Evolutionary conservation across 1,140 invertebrate species (phyloP).

Genomic region (Drosophila busckii): DNA sequence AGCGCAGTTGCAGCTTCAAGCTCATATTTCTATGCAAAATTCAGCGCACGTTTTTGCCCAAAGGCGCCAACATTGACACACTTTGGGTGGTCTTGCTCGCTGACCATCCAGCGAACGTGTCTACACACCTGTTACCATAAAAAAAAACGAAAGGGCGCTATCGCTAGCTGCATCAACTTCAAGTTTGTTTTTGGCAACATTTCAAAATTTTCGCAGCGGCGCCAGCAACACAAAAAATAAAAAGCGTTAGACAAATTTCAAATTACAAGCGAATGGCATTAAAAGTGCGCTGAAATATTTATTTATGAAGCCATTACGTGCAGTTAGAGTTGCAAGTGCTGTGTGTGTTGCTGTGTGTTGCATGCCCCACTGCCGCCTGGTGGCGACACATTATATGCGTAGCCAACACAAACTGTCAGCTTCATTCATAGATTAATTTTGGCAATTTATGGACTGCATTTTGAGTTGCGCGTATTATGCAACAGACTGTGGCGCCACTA

Average conservation of each 20-base stretch:
- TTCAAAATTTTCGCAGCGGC: conserved; percentile 55
- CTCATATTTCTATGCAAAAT: not conserved
- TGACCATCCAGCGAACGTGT: conserved; percentile 66
- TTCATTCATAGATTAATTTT: conserved; percentile 73
- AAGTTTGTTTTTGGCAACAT: conserved; percentile 66
- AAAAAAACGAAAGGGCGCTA: conserved; percentile 43
- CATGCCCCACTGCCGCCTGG: too few species aligned
- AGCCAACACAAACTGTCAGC: conserved; percentile 48
- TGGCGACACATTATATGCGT: too few species aligned
- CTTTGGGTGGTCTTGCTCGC: conserved; percentile 70
- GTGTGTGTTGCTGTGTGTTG: not conserved
- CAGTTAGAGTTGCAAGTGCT: conserved; percentile 1
- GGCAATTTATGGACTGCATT: conserved; percentile 64
- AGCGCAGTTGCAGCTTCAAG: not conserved
- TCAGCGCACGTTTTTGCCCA: conserved; percentile 6
- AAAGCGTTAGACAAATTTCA: conserved; percentile 54
- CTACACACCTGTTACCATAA: conserved; percentile 49
- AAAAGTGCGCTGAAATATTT: conserved; percentile 66
- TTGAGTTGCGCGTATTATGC: conserved; percentile 38
- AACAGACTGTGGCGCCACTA: conserved; percentile 9
- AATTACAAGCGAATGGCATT: conserved; percentile 53
- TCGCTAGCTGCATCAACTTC: conserved; percentile 57
- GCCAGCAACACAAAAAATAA: conserved; percentile 44
- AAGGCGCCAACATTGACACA: conserved; percentile 66
- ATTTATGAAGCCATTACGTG: conserved; percentile 70